Base-by-base conservation (phyloP, 2,113 vertebrate species). In the Plectropomus leopardus region DNA sequence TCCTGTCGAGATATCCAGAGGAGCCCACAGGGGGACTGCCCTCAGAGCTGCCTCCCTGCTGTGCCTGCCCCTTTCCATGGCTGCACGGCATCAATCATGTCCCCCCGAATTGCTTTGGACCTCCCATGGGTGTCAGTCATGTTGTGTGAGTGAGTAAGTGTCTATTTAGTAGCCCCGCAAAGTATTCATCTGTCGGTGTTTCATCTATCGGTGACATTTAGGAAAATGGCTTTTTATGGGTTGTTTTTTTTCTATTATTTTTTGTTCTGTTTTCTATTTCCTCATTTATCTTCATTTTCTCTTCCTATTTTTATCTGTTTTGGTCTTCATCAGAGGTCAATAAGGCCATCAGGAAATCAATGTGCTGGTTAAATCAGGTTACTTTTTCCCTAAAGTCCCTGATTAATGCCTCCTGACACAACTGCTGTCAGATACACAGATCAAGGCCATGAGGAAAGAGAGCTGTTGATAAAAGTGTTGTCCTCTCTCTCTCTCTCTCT, bases 1-100 rank as follows among this genome's bases (percentile, higher is more conserved):
- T 15, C 58, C 26, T 59, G 78, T 68, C 73, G 57, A 54, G 55
- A 66, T 45, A 82, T 63, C 32, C 71, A 66, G 9, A 79, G 45
- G 3, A 13, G 68, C 19, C 17, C 1, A 32, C 1, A 0, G 26
- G 24, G 24, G 26, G 55, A 28, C 2, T 9, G 30, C 51, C 44
- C 24, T 1, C 2, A 26, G n/a, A 61, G 63, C 64, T 44, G 53
- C 14, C 26, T 21, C 5, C 26, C 45, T 24, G 28, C 51, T 68
- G 15, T 30, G 63, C 34, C 24, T 1, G 17, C 55, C 32, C 26
- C 26, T 69, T 16, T 54, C 7, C 4, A 44, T 51, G 36, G 26
- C 68, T 67, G 16, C 47, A 53, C 9, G 28, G 16, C 34, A 74
- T 86, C 36, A 59, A 26, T 85, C 68, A 68, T 15, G 21, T 69